phyloP scores from a whole-genome alignment of 1,140 invertebrate genomes.

The Nebria ingens region DNA sequence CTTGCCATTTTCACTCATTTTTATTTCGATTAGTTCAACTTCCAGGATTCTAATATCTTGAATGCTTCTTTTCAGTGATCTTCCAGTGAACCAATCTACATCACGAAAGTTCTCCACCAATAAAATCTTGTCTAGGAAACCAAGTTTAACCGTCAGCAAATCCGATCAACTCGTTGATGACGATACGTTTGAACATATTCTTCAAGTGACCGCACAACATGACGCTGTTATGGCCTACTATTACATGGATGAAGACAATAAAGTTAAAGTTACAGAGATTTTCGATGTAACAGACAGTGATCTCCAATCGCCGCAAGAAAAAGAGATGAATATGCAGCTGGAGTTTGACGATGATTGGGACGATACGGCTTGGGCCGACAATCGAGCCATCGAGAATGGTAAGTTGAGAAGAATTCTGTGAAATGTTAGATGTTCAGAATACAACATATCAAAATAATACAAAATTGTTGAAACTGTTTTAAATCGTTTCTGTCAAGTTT shows the following conservation, averaged over 20 bases:
- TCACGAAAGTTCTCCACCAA: constrained; percentile 23
- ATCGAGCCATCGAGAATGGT: too few species aligned
- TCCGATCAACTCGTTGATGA: constrained; percentile 39
- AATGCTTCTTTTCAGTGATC: constrained; percentile 28
- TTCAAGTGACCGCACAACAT: constrained; percentile 72
- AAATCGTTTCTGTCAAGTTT: too few species aligned
- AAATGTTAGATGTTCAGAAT: too few species aligned
- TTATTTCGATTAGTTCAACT: too few species aligned
- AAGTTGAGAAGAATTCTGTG: too few species aligned
- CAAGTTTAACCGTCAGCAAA: constrained; percentile 41
- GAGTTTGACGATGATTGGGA: constrained; percentile 42
- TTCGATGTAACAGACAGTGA: constrained; percentile 69
- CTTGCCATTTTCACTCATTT: too few species aligned
- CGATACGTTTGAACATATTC: constrained; percentile 78
- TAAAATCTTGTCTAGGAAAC: constrained; percentile 27
- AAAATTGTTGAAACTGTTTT: too few species aligned
- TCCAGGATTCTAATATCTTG: too few species aligned
- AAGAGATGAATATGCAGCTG: constrained; percentile 36
- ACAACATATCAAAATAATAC: too few species aligned
- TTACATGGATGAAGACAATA: constrained; percentile 77
- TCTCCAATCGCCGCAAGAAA: constrained; percentile 36
- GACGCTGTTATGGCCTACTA: constrained; percentile 84
- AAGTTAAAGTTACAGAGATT: constrained; percentile 78
- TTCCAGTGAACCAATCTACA: constrained; percentile 29
- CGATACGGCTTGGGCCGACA: constrained; percentile 34